Conservation (phyloP, 2,113 vertebrate genomes). For the human (Homo sapiens) region DNA sequence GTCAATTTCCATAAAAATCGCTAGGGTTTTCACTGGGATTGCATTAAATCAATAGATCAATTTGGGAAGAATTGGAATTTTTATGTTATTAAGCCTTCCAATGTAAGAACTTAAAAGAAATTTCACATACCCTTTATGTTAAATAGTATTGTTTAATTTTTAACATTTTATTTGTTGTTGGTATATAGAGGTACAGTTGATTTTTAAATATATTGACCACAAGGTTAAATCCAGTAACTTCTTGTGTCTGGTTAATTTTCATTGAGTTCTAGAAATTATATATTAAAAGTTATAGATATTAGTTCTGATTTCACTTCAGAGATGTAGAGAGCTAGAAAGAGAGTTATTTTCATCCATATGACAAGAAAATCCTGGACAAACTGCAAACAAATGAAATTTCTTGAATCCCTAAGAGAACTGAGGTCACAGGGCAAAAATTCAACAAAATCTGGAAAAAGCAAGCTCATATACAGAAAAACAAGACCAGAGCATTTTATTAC, state of each 20-base stretch:
- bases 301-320: constrained; percentile 19
- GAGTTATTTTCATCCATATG: not conserved
- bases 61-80: not conserved
- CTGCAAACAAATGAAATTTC: not conserved
- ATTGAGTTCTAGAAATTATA: not conserved
- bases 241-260: not conserved
- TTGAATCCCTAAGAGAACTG: not conserved
- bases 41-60: not conserved
- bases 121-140: not conserved
- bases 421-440: not conserved
- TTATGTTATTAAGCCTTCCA: constrained; percentile 9
- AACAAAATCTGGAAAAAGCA: not conserved
- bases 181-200: not conserved
- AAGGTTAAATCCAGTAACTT: not conserved
- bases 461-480: not conserved
- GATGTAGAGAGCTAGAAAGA: not conserved
- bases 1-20: not conserved
- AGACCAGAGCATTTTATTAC: not conserved
- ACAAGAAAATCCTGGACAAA: not conserved
- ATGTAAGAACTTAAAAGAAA: not conserved
- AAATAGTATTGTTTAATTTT: not conserved
- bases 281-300: constrained; percentile 5
- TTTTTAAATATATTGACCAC: not conserved
- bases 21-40: not conserved
- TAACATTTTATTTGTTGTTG: not conserved